Evolutionary conservation across 2,113 vertebrate species (phyloP).

Genomic region (Cygnus atratus): DNA sequence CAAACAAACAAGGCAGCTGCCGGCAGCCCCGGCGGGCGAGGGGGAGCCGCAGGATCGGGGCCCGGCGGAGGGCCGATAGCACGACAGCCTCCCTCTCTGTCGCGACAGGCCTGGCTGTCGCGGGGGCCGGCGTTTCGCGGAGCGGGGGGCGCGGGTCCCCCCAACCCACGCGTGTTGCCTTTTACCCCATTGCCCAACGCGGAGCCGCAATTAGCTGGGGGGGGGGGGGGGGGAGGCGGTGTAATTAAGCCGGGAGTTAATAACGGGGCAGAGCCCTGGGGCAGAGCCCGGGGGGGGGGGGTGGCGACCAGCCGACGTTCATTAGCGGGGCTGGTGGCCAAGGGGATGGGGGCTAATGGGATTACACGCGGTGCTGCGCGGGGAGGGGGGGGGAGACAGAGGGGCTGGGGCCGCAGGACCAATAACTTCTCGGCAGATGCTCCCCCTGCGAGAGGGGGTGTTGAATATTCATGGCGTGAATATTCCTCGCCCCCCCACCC

Average conservation of each 20-base stretch:
- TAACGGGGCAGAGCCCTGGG: constrained; percentile 59
- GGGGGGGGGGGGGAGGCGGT: neutral
- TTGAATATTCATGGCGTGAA: constrained; percentile 51
- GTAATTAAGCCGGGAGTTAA: constrained; percentile 68
- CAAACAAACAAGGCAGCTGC: constrained; percentile 4
- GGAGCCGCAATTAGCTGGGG: neutral
- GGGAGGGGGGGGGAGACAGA: neutral
- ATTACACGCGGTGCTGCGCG: constrained; percentile 64
- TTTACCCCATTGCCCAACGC: too few relatives aligned
- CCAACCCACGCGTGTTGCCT: neutral
- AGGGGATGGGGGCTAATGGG: constrained; percentile 45
- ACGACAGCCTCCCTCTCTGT: neutral
- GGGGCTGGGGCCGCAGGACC: constrained; percentile 25
- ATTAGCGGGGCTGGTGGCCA: constrained; percentile 44
- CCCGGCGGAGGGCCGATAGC: neutral
- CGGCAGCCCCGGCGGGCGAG: neutral
- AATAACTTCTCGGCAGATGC: constrained; percentile 66
- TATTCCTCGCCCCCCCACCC: neutral
- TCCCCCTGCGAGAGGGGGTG: constrained; percentile 16
- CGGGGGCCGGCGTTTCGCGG: neutral
- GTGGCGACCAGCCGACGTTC: constrained; percentile 50
- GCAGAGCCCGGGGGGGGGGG: neutral
- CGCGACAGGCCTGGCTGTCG: neutral
- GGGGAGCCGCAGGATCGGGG: neutral
- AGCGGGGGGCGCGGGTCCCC: neutral